phyloP scores from a whole-genome alignment of 2,888 invertebrate species.

The Diploptera punctata region DNA sequence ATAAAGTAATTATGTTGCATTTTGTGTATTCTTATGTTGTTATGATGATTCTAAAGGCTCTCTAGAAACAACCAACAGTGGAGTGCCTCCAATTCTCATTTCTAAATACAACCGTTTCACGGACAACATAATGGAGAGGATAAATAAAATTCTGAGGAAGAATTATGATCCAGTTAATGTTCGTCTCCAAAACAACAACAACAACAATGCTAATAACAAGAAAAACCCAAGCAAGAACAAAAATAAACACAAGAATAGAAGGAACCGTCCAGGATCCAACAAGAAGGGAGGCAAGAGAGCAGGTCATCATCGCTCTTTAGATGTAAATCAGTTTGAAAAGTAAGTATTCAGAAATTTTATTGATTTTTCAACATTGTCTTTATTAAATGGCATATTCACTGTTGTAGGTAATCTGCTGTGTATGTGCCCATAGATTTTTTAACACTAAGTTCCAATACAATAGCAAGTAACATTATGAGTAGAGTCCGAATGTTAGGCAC shows the following conservation, averaged over 20 bases:
- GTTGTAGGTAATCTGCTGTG: too few species aligned
- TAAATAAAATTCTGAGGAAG: conserved; percentile 78
- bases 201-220: conserved; percentile 59
- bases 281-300: conserved; percentile 2
- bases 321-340: not conserved
- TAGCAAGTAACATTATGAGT: too few species aligned
- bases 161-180: conserved; percentile 88
- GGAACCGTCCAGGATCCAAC: not conserved
- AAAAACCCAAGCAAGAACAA: conserved; percentile 49
- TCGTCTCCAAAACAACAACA: conserved; percentile 64
- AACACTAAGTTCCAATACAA: too few species aligned
- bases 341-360: too few species aligned
- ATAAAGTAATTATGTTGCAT: too few species aligned
- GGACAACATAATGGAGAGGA: conserved; percentile 80
- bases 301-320: not conserved
- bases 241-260: conserved; percentile 47
- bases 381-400: too few species aligned
- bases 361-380: too few species aligned
- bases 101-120: conserved; percentile 86
- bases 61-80: conserved; percentile 21
- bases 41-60: conserved; percentile 26
- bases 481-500: too few species aligned
- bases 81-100: conserved; percentile 73
- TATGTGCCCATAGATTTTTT: too few species aligned
- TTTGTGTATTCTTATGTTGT: not conserved